Evolutionary conservation across 2,888 invertebrate species (phyloP).

Genomic region (Tipula vernalis): DNA sequence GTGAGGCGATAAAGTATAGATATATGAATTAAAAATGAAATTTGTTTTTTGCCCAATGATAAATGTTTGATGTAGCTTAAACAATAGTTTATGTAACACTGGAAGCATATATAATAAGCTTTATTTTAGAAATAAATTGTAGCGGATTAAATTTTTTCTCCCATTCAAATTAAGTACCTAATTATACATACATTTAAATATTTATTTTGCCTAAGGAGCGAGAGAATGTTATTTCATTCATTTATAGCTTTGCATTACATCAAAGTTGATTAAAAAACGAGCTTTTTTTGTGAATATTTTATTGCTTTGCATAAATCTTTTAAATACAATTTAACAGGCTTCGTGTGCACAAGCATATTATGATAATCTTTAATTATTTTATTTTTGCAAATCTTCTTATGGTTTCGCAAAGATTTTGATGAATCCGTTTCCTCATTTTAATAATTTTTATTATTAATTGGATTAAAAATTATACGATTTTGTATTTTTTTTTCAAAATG

Average conservation of each 20-base stretch:
- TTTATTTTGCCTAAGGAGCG: background rate
- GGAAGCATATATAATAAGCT: too few species aligned
- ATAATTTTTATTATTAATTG: background rate
- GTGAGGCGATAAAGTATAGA: too few species aligned
- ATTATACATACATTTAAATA: too few species aligned
- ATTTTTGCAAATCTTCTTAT: background rate
- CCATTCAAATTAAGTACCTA: too few species aligned
- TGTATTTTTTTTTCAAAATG: too few species aligned
- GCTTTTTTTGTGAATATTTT: background rate
- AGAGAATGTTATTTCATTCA: background rate
- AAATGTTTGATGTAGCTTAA: too few species aligned
- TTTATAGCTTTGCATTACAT: background rate
- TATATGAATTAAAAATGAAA: too few species aligned
- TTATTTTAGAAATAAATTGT: too few species aligned
- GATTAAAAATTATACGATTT: background rate
- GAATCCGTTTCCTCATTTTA: background rate
- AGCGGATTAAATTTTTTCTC: too few species aligned
- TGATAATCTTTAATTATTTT: background rate
- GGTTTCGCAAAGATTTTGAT: background rate
- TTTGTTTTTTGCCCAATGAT: too few species aligned
- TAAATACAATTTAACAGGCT: background rate
- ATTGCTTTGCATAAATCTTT: background rate
- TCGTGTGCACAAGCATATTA: background rate
- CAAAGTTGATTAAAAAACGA: too few species aligned
- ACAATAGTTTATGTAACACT: too few species aligned